phyloP scores from a whole-genome alignment of 2,113 vertebrate species.

The Phylloscopus trochiloides region DNA sequence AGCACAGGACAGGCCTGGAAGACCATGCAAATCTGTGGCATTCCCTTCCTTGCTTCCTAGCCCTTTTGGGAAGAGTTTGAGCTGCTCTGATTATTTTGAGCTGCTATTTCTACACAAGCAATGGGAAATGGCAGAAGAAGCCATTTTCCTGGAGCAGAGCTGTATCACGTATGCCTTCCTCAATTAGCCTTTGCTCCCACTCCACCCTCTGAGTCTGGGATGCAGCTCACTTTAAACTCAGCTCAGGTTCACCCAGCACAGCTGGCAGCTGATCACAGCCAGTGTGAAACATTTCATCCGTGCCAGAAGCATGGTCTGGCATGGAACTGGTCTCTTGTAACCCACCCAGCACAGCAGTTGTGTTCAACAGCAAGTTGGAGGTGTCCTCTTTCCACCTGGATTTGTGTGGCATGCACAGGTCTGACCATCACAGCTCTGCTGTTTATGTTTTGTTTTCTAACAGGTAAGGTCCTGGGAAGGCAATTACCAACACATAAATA shows the following conservation, averaged over 20 bases:
- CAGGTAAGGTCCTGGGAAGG: background rate
- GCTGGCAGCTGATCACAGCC: background rate
- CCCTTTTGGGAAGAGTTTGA: background rate
- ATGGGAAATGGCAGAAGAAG: background rate
- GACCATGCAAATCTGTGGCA: rapidly evolving
- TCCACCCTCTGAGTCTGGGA: background rate
- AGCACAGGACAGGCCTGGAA: background rate
- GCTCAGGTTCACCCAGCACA: background rate
- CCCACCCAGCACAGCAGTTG: background rate
- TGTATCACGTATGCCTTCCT: background rate
- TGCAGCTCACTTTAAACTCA: background rate
- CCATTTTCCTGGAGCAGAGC: background rate
- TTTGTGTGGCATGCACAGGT: background rate
- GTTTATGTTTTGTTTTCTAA: background rate
- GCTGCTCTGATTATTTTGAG: background rate
- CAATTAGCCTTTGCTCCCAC: background rate
- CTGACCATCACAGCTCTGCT: background rate
- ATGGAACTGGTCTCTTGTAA: background rate
- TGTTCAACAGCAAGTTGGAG: background rate
- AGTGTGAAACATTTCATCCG: background rate
- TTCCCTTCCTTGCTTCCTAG: background rate
- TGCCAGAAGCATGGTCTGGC: rapidly evolving
- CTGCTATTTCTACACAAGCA: background rate
- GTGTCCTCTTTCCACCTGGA: background rate
- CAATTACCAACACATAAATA: background rate